Base-by-base conservation (phyloP, 2,797 vertebrate genomes). In the Schizopygopsis pylzovi region DNA sequence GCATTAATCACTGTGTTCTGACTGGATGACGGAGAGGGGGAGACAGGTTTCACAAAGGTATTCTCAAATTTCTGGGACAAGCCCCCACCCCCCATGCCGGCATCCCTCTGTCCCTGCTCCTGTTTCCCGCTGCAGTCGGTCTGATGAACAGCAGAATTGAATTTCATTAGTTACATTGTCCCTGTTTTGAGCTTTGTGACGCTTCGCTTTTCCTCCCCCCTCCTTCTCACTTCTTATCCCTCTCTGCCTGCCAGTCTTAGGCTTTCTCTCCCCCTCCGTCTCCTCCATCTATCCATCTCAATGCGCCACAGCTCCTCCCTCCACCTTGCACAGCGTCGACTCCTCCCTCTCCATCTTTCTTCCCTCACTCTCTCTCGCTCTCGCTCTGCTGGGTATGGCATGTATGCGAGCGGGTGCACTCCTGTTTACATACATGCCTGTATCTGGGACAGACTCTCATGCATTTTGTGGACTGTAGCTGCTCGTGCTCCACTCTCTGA, bases 301-400 rank as follows among this genome's bases (percentile, higher is more conserved):
- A 86, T 87, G 87, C 88, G 77, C 90, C 89, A 88, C 88, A 82
- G 88, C 91, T 91, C 91, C 90, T 91, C 90, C 90, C 88, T 91
- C 89, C 90, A 90, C 90, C 89, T 90, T 89, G 89, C 89, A 87
- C 91, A 88, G 89, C 85, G 72, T 59, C 87, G 63, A 85, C 90
- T 87, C 90, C 90, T 90, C 89, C 90, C 87, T 89, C 88, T 88
- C 82, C 88, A 83, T 89, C 85, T 87, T 90, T 79, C 80, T 82
- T 87, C 56, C 63, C 79, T 83, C 82, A 76, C 79, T 88, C 85
- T 68, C 83, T 86, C 87, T 37, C 82, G 70, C 81, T 73, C 81
- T 67, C 71, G 75, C 86, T 90, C 84, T 20, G 86, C 75, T 89
- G 83, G 87, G 86, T 89, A 87, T 89, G 87, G 91, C 89, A 90